phyloP scores from a whole-genome alignment of 35 echinoderm and acorn worm genomes.

The Apostichopus japonicus region DNA sequence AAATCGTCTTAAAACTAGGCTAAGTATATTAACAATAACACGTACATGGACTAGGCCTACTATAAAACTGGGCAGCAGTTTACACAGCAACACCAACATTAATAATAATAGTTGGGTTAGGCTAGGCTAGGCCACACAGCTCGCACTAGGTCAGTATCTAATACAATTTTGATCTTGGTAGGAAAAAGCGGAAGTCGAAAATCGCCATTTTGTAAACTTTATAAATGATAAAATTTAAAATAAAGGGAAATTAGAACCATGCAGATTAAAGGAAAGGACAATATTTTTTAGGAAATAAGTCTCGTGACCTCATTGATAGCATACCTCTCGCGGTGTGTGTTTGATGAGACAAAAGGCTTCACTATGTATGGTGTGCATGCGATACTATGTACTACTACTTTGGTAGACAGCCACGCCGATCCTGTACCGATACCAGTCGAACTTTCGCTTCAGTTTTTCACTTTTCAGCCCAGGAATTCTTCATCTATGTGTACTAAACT shows the following conservation, averaged over 20 bases:
- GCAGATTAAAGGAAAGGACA: neutral
- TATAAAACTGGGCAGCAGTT: too few relatives aligned
- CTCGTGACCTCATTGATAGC: conserved; percentile 26
- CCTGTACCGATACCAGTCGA: conserved; percentile 37
- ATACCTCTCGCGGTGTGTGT: conserved; percentile 54
- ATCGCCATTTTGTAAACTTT: neutral
- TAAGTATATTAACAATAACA: too few relatives aligned
- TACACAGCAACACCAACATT: too few relatives aligned
- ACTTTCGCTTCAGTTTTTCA: conserved; percentile 43
- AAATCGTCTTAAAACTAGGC: too few relatives aligned
- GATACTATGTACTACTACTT: conserved; percentile 12
- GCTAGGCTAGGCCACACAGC: too few relatives aligned
- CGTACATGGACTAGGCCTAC: too few relatives aligned
- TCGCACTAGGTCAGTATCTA: too few relatives aligned
- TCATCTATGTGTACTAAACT: conserved; percentile 9
- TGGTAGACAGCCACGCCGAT: conserved; percentile 53
- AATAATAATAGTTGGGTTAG: too few relatives aligned
- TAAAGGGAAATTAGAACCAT: neutral
- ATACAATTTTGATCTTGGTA: neutral
- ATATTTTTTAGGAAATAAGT: neutral
- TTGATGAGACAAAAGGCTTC: conserved; percentile 48
- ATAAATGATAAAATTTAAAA: neutral
- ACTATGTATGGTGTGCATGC: conserved; percentile 43
- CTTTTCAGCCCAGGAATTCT: neutral
- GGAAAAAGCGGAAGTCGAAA: neutral